phyloP scores from a whole-genome alignment of 2,888 invertebrate genomes.

The Fissipunctia ypsillon region DNA sequence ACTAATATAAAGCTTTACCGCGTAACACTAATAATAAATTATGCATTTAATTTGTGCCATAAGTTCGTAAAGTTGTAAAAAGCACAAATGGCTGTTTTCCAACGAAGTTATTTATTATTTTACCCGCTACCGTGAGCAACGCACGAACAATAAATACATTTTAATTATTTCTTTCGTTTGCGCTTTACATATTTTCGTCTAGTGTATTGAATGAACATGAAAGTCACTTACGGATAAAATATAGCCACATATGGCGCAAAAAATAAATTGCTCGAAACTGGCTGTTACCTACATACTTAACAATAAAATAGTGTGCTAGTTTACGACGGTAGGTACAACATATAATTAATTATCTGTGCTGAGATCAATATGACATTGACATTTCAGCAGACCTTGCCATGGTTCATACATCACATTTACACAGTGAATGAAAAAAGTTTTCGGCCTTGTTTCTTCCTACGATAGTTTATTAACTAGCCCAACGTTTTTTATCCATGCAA shows the following conservation, averaged over 20 bases:
- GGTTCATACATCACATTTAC: background rate
- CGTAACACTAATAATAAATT: background rate
- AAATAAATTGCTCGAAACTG: slow-evolving; percentile 28
- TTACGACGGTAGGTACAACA: background rate
- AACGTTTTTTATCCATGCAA: background rate
- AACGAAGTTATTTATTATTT: slow-evolving; percentile 31
- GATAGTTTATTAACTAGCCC: background rate
- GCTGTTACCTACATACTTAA: background rate
- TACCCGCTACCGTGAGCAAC: background rate
- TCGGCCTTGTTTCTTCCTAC: background rate
- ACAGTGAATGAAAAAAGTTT: background rate
- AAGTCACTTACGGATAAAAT: slow-evolving; percentile 58
- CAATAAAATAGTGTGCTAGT: slow-evolving; percentile 10
- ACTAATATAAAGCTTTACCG: background rate
- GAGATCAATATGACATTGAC: background rate
- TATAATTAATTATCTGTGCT: background rate
- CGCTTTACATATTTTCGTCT: slow-evolving; percentile 47
- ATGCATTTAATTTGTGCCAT: slow-evolving; percentile 12
- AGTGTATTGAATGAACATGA: slow-evolving; percentile 58
- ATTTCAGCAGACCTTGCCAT: background rate
- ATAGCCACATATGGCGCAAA: slow-evolving; percentile 24
- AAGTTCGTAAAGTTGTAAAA: slow-evolving; percentile 9
- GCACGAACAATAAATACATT: slow-evolving; percentile 32
- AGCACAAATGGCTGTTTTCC: slow-evolving; percentile 6
- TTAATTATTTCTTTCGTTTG: slow-evolving; percentile 52